These are phyloP conservation scores for Beris morrisii DNA, from an alignment of 2,888 invertebrate genomes.

Conservation along the genomic window DNA sequence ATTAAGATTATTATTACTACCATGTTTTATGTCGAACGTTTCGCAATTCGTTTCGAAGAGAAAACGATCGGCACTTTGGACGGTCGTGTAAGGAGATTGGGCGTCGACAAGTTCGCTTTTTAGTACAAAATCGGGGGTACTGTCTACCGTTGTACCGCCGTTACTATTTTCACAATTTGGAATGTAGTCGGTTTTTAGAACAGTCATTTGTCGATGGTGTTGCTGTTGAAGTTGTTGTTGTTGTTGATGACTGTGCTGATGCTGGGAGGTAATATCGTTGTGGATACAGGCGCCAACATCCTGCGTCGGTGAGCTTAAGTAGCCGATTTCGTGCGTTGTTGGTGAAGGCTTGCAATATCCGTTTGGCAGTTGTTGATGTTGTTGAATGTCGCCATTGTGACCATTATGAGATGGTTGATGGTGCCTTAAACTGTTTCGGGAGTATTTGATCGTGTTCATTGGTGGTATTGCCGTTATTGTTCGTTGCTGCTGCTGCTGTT, in stretches of 20 bases:
- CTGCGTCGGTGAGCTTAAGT: constrained; percentile 52
- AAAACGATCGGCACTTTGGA: constrained; percentile 55
- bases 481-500: constrained; percentile 40
- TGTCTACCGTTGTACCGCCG: constrained; percentile 38
- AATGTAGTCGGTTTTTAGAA: constrained; percentile 48
- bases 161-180: constrained; percentile 44
- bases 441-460: constrained; percentile 54
- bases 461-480: constrained; percentile 54
- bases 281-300: constrained; percentile 41
- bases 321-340: constrained; percentile 52
- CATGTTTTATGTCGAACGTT: constrained; percentile 53
- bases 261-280: constrained; percentile 38
- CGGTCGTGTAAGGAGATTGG: constrained; percentile 55
- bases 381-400: constrained; percentile 35
- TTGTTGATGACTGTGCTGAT: constrained; percentile 32
- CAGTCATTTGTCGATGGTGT: constrained; percentile 28
- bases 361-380: constrained; percentile 46
- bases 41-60: constrained; percentile 53
- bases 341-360: constrained; percentile 56
- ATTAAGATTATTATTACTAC: constrained; percentile 43
- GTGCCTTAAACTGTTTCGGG: constrained; percentile 48
- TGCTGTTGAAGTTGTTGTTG: constrained; percentile 35
- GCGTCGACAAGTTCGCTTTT: constrained; percentile 55
- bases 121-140: constrained; percentile 51
- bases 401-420: constrained; percentile 26